phyloP scores from a whole-genome alignment of 2,113 vertebrate genomes.

The Craseonycteris thonglongyai region DNA sequence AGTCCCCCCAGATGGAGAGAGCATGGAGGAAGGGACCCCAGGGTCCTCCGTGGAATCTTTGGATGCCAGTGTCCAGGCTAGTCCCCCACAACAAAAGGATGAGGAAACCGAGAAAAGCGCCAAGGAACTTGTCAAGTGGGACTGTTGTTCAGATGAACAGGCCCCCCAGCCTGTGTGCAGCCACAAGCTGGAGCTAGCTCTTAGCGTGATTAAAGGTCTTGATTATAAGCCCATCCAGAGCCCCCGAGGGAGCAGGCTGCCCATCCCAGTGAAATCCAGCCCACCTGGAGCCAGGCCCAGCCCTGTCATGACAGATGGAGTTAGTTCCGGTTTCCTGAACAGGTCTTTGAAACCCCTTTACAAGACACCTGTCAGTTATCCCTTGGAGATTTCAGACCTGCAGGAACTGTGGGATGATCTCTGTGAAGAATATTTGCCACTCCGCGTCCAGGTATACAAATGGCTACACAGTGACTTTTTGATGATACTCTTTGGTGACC shows the following conservation, averaged over 20 bases:
- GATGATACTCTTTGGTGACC: neutral
- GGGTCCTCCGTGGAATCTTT: conserved; percentile 89
- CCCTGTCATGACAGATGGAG: conserved; percentile 68
- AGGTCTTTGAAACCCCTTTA: conserved; percentile 73
- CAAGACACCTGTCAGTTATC: conserved; percentile 77
- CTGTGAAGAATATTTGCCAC: conserved; percentile 86
- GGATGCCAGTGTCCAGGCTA: conserved; percentile 78
- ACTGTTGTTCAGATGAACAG: conserved; percentile 80
- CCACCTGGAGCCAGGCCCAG: conserved; percentile 66
- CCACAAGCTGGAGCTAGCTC: conserved; percentile 81
- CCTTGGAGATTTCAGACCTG: conserved; percentile 84
- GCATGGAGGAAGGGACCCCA: conserved; percentile 80
- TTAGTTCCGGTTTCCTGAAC: conserved; percentile 62
- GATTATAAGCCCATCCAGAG: conserved; percentile 88
- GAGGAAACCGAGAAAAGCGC: conserved; percentile 72
- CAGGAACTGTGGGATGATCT: conserved; percentile 92
- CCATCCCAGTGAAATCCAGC: conserved; percentile 83
- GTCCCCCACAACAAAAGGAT: conserved; percentile 61
- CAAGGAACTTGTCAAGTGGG: conserved; percentile 79
- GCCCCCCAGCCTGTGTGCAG: conserved; percentile 60
- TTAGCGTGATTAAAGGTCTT: conserved; percentile 83
- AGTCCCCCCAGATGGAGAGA: conserved; percentile 80
- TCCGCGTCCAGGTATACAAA: conserved; percentile 86
- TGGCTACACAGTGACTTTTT: neutral
- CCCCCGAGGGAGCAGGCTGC: conserved; percentile 87